Conservation (phyloP, 2,113 vertebrate species). For the Spea bombifrons region DNA sequence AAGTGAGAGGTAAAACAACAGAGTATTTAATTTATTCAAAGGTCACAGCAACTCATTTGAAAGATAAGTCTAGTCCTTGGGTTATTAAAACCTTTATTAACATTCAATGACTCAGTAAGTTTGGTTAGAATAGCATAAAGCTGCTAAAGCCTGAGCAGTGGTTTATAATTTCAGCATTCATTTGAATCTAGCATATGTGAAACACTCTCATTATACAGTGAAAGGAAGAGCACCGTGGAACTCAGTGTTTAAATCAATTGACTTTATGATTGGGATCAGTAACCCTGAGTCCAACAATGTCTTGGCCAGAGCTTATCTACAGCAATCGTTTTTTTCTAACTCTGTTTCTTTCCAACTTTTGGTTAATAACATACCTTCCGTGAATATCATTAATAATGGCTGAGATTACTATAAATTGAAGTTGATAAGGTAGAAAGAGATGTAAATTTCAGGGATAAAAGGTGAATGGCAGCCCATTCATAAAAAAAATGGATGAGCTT, state of each 20-base stretch:
- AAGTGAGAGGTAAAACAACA: conserved; percentile 53
- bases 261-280: background rate
- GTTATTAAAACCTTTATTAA: conserved; percentile 56
- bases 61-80: conserved; percentile 43
- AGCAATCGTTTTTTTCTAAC: background rate
- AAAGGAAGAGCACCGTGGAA: background rate
- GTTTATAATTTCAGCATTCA: conserved; percentile 23
- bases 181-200: conserved; percentile 5
- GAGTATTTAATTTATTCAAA: conserved; percentile 51
- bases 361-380: background rate
- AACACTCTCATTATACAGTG: background rate
- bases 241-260: background rate
- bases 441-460: no score
- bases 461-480: no score
- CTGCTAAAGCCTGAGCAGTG: conserved; percentile 2
- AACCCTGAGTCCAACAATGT: background rate
- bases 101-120: conserved; percentile 47
- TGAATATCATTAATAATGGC: background rate
- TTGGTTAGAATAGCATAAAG: conserved; percentile 28
- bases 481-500: no score
- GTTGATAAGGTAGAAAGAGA: background rate
- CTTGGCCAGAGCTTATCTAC: background rate
- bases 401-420: background rate
- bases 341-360: background rate
- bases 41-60: conserved; percentile 50